Evolutionary conservation across 2,113 vertebrate species (phyloP), one percentile per base, ranked within the genome.

Genomic region (Willisornis vidua): DNA sequence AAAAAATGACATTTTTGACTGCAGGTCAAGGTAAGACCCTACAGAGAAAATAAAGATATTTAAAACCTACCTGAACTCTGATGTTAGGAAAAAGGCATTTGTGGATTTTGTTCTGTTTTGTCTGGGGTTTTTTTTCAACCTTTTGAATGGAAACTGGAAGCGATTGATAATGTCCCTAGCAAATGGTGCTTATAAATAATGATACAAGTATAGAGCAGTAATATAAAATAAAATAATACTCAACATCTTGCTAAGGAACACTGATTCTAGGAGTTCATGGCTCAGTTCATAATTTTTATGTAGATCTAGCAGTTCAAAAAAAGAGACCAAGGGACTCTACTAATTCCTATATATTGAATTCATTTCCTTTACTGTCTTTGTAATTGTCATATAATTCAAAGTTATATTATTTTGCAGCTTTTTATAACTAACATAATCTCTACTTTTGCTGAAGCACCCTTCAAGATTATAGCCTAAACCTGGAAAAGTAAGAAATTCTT

Each of bases 111-210:
- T 33, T 84, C 55, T 8, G 11, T 18, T 61, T 58, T 23, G 8
- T 51, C 33, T 23, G 8, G 8, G 1, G 0, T 15, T 59, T 76
- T 31, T 39, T 48, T 3, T 0, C 52, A 85, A 35, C 4, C 5
- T 78, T 78, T 39, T 63, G 19, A 72, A 81, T 15, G 22, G 41
- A 85, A 93, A 91, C 3, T 12, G 71, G 45, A 93, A 94, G 4
- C 55, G 5, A 57, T 62, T 8, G 43, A 65, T n/a, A 85, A 71
- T 19, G 6, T 49, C 22, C 7, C 14, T 33, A 68, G 33, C 73
- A 76, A 82, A 48, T 0, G 3, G 18, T 63, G 17, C 19, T 85
- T 75, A 31, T 75, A 81, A 91, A 59, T 71, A 91, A 59, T 26
- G 2, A 68, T 16, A 54, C 8, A 73, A 66, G 22, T 54, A 49